Evolutionary conservation across 2,888 invertebrate genomes (phyloP), one percentile per base, ranked within the genome.

Genomic region (Tetragnatha montana): DNA sequence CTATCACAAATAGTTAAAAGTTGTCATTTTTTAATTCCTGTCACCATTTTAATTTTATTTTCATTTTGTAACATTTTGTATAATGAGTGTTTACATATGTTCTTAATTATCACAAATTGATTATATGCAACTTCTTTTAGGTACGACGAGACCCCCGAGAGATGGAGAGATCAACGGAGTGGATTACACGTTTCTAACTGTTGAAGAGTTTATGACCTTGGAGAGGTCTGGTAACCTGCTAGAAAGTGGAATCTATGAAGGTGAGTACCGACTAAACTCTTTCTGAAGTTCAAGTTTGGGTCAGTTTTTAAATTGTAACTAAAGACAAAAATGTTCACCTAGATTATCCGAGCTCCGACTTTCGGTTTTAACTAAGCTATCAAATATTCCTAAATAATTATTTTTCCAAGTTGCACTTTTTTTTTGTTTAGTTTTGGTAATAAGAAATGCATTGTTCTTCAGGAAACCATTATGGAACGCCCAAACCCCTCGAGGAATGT

Each of bases 171-270:
- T 95, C 71, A 95, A 95, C 93, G 95, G 95, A 47, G 95, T 95
- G 71, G 95, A 95, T 93, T 95, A 95, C 92, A 95, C 94, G n/a
- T 95, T 95, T 92, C 93, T 95, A 60, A 93, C 93, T 21, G 93
- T 94, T 80, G 95, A 95, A 88, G 94, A 95, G 92, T 95, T 95
- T 93, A 93, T 94, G 91, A 94, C 94, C 81, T 93, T 95, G 90
- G 95, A 95, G 92, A 93, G 94, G 89, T 94, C 93, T 92, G 95
- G 95, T 8, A 94, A 94, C 91, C 93, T 95, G 47, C 93, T 95
- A 87, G 95, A 95, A 92, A 95, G 95, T 93, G 95, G 95, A 19
- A 94, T 95, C 68, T 95, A 95, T 93, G 95, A 95, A 93, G 95
- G 95, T 95, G 79, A 19, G 22, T 14, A 1, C 51, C 17, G 19